Conservation (phyloP, 2,113 vertebrate genomes). For the Noturus placidus region DNA sequence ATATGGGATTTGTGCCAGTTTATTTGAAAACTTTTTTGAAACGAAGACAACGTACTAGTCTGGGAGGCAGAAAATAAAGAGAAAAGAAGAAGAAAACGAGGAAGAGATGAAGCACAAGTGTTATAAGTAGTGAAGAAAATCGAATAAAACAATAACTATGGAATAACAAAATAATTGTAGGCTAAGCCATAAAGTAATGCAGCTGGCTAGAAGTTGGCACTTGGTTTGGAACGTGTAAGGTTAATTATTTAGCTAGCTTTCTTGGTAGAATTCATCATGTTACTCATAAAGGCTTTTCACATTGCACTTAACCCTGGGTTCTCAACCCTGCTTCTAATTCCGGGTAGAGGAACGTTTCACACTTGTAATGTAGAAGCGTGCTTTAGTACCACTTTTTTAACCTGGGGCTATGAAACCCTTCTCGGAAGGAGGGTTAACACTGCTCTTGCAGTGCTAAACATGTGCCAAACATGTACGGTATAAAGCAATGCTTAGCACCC, state of each 20-base stretch:
- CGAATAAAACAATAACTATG: neutral
- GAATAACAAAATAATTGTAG: neutral
- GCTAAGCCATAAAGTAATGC: neutral
- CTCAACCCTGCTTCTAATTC: too few species aligned
- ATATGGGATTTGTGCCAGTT: neutral
- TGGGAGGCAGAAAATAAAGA: neutral
- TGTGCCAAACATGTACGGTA: too few species aligned
- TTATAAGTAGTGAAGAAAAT: neutral
- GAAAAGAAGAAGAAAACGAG: neutral
- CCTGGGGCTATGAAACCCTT: too few species aligned
- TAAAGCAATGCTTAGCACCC: too few species aligned
- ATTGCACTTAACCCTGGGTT: too few species aligned
- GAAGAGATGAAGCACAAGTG: neutral
- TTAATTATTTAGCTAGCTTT: neutral
- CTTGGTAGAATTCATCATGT: neutral
- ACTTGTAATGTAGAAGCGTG: too few species aligned
- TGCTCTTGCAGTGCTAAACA: too few species aligned
- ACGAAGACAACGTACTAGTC: neutral
- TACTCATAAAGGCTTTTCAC: neutral
- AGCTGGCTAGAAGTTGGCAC: neutral
- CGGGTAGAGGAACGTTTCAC: too few species aligned
- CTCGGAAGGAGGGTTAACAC: too few species aligned
- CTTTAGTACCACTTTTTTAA: too few species aligned
- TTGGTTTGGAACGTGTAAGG: neutral
- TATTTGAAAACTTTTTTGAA: neutral